Conservation (phyloP, 2,888 invertebrate genomes). For the Diarsia mendica region DNA sequence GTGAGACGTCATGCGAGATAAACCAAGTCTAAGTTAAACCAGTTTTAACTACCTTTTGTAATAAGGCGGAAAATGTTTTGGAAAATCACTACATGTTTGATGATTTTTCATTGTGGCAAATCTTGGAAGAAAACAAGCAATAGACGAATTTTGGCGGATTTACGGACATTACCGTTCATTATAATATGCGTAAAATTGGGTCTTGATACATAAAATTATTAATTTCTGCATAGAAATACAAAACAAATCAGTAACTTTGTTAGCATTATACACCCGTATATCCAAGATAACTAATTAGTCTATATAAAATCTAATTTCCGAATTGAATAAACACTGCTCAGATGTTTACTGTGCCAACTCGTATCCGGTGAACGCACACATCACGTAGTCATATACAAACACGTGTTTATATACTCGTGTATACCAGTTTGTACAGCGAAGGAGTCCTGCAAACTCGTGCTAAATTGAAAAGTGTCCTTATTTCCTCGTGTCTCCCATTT, state of each 20-base stretch:
- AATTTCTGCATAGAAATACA: background rate
- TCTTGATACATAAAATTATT: background rate
- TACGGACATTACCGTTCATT: too few relatives aligned
- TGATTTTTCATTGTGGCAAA: too few relatives aligned
- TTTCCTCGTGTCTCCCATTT: background rate
- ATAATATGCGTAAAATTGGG: too few relatives aligned
- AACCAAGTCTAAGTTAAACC: too few relatives aligned
- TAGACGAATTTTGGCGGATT: too few relatives aligned
- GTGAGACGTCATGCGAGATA: too few relatives aligned
- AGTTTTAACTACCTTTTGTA: too few relatives aligned
- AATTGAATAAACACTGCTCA: constrained; percentile 28
- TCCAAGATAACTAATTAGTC: constrained; percentile 22
- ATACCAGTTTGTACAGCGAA: constrained; percentile 1
- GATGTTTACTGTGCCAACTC: constrained; percentile 37
- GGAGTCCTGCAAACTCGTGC: constrained; percentile 34
- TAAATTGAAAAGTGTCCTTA: constrained; percentile 36
- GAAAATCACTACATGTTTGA: too few relatives aligned
- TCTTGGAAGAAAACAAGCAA: too few relatives aligned
- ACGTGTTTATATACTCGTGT: background rate
- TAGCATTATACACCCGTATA: background rate
- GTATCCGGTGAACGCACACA: constrained; percentile 18
- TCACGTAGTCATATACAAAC: background rate
- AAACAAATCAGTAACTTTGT: background rate
- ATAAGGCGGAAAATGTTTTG: too few relatives aligned
- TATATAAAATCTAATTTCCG: constrained; percentile 39